Conservation (phyloP, 92 coral and sea anemone genomes). For the Heliopora coerulea region DNA sequence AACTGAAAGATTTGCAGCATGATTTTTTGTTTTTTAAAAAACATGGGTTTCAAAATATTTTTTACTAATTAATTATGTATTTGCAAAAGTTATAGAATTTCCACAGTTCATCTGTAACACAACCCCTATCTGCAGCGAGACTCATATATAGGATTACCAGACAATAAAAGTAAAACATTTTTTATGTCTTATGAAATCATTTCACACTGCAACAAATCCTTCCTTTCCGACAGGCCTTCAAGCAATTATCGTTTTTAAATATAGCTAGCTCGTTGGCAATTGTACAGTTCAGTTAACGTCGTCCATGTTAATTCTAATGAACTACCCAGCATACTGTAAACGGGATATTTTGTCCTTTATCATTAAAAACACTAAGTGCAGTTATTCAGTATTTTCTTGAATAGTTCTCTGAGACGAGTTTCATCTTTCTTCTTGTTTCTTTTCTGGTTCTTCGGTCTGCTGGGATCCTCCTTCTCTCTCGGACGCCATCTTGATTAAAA, state of each 20-base stretch:
- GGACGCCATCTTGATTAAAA: slow-evolving; percentile 71
- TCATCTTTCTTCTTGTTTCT: slow-evolving; percentile 20
- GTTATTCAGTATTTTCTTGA: neutral
- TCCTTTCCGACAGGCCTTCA: too few species aligned
- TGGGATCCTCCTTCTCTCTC: slow-evolving; percentile 63
- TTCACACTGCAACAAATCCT: slow-evolving; percentile 8
- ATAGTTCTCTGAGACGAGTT: neutral
- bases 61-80: too few species aligned
- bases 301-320: neutral
- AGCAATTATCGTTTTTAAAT: neutral
- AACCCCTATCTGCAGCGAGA: too few species aligned
- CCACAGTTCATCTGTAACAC: too few species aligned
- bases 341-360: neutral
- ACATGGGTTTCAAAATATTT: too few species aligned
- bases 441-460: slow-evolving; percentile 21
- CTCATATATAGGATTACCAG: too few species aligned
- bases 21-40: too few species aligned
- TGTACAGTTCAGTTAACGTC: slow-evolving; percentile 1
- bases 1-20: too few species aligned
- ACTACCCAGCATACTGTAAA: neutral
- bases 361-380: neutral
- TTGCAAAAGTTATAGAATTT: too few species aligned
- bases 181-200: slow-evolving; percentile 6
- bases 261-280: neutral
- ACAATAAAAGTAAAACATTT: neutral